Evolutionary conservation across 2,888 invertebrate species (phyloP).

Genomic region (Orthonychiurus folsomi): DNA sequence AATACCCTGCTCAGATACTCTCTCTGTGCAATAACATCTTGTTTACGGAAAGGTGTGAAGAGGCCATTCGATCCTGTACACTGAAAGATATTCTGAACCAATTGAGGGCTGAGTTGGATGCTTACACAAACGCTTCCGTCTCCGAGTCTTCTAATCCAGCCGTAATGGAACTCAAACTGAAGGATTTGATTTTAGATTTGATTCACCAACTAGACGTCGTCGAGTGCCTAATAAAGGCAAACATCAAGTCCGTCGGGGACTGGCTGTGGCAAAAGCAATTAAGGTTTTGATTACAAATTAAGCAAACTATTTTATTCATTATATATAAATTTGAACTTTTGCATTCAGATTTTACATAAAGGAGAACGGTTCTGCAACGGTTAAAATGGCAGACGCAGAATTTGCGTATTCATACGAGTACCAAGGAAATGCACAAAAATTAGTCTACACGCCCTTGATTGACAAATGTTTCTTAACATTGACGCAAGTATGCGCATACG

Average conservation of each 20-base stretch:
- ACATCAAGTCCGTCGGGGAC: slow-evolving; percentile 57
- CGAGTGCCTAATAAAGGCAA: slow-evolving; percentile 59
- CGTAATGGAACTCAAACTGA: slow-evolving; percentile 72
- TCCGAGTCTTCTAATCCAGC: slow-evolving; percentile 39
- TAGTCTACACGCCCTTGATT: slow-evolving; percentile 91
- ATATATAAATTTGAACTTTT: slow-evolving; percentile 16
- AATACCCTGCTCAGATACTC: slow-evolving; percentile 68
- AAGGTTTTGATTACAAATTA: slow-evolving; percentile 51
- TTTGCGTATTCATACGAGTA: slow-evolving; percentile 97
- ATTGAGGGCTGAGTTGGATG: slow-evolving; percentile 45
- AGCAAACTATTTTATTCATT: no score
- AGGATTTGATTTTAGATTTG: slow-evolving; percentile 83
- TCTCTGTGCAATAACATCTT: slow-evolving; percentile 74
- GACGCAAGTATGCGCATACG: slow-evolving; percentile 60
- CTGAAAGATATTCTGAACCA: slow-evolving; percentile 49
- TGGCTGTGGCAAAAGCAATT: slow-evolving; percentile 97
- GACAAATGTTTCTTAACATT: slow-evolving; percentile 96
- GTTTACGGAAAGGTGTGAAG: slow-evolving; percentile 77
- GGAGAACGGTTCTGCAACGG: slow-evolving; percentile 52
- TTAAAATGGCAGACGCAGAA: slow-evolving; percentile 86
- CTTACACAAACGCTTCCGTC: slow-evolving; percentile 48
- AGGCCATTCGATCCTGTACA: slow-evolving; percentile 60
- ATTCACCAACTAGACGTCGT: slow-evolving; percentile 82
- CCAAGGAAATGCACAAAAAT: slow-evolving; percentile 87
- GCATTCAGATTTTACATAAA: slow-evolving; percentile 59